Conservation (phyloP, 2,888 invertebrate genomes). For the Itoplectis maculator region DNA sequence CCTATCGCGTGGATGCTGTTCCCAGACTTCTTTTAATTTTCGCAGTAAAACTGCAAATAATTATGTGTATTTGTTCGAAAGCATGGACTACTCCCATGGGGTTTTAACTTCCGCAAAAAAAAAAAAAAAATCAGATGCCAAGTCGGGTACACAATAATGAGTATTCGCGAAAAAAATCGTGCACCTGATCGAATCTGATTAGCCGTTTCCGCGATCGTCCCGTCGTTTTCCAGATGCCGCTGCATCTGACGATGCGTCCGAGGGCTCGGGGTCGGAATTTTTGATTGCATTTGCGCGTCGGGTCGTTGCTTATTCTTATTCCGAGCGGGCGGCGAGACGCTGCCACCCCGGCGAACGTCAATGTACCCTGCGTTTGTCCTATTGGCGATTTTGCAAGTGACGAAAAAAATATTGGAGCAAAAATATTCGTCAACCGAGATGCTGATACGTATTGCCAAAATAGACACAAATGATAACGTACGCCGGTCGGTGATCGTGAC, state of each 20-base stretch:
- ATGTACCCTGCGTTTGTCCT: conserved; percentile 46
- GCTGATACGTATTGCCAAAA: neutral
- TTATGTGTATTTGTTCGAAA: no score
- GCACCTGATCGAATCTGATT: conserved; percentile 57
- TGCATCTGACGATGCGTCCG: conserved; percentile 16
- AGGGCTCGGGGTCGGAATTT: conserved; percentile 55
- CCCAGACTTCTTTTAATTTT: conserved; percentile 58
- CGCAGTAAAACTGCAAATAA: conserved; percentile 49
- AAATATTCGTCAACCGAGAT: neutral
- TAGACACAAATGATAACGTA: no score
- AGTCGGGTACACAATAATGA: neutral
- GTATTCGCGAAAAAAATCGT: neutral
- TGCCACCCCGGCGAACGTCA: conserved; percentile 47
- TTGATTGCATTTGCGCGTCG: conserved; percentile 43
- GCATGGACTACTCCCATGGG: neutral
- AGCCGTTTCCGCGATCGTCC: conserved; percentile 45
- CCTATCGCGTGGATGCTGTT: conserved; percentile 20
- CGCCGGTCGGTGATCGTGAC: conserved; percentile 49
- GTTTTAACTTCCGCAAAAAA: neutral
- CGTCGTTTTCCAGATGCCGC: conserved; percentile 29
- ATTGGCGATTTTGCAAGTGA: no score
- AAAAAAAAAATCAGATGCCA: neutral
- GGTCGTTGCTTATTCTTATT: conserved; percentile 38
- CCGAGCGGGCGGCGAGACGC: conserved; percentile 49
- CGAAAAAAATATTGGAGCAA: neutral